These are phyloP conservation scores for Spinibarbus caldwelli DNA, from an alignment of 2,797 vertebrate genomes.

Conservation along the genomic window DNA sequence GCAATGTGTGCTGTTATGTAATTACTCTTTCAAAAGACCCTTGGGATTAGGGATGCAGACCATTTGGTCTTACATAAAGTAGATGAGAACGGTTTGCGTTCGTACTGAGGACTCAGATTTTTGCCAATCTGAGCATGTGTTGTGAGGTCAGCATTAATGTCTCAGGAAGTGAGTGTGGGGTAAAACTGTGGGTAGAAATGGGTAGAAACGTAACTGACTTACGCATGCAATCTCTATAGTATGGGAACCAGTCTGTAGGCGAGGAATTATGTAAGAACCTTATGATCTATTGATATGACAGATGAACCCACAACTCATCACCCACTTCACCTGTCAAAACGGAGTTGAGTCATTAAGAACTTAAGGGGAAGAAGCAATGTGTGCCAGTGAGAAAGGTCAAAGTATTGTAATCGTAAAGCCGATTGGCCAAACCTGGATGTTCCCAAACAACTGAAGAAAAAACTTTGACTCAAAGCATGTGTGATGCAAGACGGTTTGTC, in stretches of 20 bases:
- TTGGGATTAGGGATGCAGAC: neutral
- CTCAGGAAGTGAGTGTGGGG: conserved; percentile 61
- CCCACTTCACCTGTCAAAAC: conserved; percentile 43
- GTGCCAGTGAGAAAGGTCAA: conserved; percentile 38
- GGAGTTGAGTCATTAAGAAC: conserved; percentile 40
- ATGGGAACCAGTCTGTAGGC: conserved; percentile 37
- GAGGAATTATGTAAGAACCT: conserved; percentile 14
- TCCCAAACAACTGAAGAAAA: neutral
- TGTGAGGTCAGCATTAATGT: conserved; percentile 31
- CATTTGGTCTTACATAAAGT: neutral
- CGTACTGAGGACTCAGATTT: neutral
- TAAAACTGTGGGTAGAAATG: neutral
- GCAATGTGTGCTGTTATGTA: neutral
- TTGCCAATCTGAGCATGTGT: neutral
- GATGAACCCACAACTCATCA: conserved; percentile 18
- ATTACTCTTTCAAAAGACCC: neutral
- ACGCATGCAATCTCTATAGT: conserved; percentile 29
- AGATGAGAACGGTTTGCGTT: neutral
- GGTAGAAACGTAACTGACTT: conserved; percentile 14
- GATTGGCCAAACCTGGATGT: conserved; percentile 26
- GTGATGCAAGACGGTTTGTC: neutral
- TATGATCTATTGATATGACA: conserved; percentile 22
- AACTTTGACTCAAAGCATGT: neutral
- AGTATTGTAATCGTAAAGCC: neutral
- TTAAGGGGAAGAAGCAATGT: neutral